Conservation (phyloP, 2,797 vertebrate species). For the Botia kubotai region DNA sequence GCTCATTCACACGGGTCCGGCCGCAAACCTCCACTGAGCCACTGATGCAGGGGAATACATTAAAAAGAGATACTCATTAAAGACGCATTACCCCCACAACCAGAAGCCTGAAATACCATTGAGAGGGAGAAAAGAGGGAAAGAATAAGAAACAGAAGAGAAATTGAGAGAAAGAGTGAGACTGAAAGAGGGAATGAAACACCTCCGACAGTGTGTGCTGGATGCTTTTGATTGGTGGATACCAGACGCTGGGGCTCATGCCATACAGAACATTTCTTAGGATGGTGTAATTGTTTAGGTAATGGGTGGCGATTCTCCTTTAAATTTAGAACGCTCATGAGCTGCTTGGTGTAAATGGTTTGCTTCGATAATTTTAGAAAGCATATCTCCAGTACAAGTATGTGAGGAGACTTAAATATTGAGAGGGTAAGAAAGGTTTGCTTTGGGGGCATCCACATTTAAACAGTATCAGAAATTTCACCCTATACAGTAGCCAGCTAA, state of each 20-base stretch:
- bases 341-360: conserved; percentile 44
- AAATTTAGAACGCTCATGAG: conserved; percentile 13
- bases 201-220: conserved; percentile 29
- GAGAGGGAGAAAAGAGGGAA: conserved; percentile 19
- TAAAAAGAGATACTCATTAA: conserved; percentile 71
- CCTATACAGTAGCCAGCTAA: too few species aligned
- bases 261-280: conserved; percentile 48
- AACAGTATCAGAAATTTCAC: not conserved
- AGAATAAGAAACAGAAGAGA: not conserved
- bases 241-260: conserved; percentile 25
- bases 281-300: conserved; percentile 51
- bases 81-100: conserved; percentile 59
- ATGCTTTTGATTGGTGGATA: conserved; percentile 58
- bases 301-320: conserved; percentile 37
- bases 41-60: conserved; percentile 55
- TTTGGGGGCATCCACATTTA: not conserved
- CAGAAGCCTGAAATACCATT: conserved; percentile 57
- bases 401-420: not conserved
- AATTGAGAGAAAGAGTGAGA: conserved; percentile 44
- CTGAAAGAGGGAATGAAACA: conserved; percentile 34
- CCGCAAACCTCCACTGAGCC: conserved; percentile 51
- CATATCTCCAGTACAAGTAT: not conserved
- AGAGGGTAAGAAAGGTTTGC: not conserved
- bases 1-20: conserved; percentile 61
- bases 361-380: conserved; percentile 20